These are phyloP conservation scores for Druon quercuslanigerum DNA, from an alignment of 1,140 invertebrate species.

Conservation along the genomic window DNA sequence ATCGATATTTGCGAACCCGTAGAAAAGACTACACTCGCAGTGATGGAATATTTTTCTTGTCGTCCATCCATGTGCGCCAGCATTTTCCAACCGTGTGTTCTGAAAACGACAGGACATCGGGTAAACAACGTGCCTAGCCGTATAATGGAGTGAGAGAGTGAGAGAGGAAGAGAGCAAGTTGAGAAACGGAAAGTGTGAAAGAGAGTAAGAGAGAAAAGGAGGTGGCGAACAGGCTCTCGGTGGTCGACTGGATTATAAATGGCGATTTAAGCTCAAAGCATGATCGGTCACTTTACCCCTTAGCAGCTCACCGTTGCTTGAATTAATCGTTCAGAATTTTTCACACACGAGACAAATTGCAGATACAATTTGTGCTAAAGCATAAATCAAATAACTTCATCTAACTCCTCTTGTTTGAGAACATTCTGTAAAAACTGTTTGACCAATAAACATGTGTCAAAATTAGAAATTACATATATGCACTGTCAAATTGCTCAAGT, in stretches of 20 bases:
- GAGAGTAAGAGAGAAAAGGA: constrained; percentile 25
- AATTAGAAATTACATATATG: neutral
- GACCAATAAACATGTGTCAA: no score
- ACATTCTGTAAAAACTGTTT: no score
- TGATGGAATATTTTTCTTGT: constrained; percentile 26
- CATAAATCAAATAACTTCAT: no score
- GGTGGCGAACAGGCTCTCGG: constrained; percentile 12
- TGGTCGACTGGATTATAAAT: constrained; percentile 28
- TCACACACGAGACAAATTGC: neutral
- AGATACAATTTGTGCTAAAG: neutral
- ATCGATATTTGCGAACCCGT: constrained; percentile 18
- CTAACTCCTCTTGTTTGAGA: no score
- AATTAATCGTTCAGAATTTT: neutral
- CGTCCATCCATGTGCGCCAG: constrained; percentile 24
- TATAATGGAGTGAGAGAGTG: constrained; percentile 21
- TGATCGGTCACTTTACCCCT: constrained; percentile 18
- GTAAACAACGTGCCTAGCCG: constrained; percentile 23
- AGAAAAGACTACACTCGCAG: neutral
- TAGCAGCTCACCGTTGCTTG: constrained; percentile 4
- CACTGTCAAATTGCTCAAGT: neutral
- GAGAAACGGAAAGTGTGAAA: neutral
- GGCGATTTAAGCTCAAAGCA: constrained; percentile 23
- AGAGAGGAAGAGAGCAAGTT: constrained; percentile 2
- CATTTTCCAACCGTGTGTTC: constrained; percentile 21
- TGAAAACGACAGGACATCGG: constrained; percentile 28